phyloP scores from a whole-genome alignment of 2,888 invertebrate species.

The Tinea trinotella region DNA sequence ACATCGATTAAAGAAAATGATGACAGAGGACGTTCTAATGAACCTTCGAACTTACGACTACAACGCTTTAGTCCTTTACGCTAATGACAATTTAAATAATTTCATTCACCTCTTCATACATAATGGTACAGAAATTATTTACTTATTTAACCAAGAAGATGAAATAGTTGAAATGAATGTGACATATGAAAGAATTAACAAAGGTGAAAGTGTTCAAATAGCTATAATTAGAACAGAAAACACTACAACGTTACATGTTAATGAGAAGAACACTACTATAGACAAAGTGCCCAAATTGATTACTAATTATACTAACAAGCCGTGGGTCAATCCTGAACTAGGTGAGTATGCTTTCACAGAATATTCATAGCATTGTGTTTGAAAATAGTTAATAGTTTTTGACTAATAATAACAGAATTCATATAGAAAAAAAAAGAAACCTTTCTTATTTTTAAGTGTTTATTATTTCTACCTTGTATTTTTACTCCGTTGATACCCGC shows the following conservation, averaged over 20 bases:
- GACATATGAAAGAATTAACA: constrained; percentile 80
- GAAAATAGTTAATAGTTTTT: no score
- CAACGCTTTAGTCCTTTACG: constrained; percentile 87
- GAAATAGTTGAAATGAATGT: constrained; percentile 86
- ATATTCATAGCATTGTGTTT: not conserved
- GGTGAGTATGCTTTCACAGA: constrained; percentile 63
- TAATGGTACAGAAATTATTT: constrained; percentile 84
- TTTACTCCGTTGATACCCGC: no score
- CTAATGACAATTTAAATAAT: constrained; percentile 94
- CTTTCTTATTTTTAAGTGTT: no score
- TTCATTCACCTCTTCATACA: constrained; percentile 91
- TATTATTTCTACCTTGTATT: no score
- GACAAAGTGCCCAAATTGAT: constrained; percentile 79
- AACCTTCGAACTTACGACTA: constrained; percentile 91
- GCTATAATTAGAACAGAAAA: constrained; percentile 84
- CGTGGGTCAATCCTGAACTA: constrained; percentile 87
- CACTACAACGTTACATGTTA: constrained; percentile 85
- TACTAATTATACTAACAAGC: constrained; percentile 85
- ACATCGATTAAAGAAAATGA: constrained; percentile 79
- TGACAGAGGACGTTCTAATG: constrained; percentile 86
- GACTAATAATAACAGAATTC: no score
- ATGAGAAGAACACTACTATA: constrained; percentile 80
- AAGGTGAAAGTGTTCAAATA: constrained; percentile 89
- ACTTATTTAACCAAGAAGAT: constrained; percentile 86
- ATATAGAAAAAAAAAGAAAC: no score